phyloP scores from a whole-genome alignment of 2,888 invertebrate species.

The Ernsta delagoae region DNA sequence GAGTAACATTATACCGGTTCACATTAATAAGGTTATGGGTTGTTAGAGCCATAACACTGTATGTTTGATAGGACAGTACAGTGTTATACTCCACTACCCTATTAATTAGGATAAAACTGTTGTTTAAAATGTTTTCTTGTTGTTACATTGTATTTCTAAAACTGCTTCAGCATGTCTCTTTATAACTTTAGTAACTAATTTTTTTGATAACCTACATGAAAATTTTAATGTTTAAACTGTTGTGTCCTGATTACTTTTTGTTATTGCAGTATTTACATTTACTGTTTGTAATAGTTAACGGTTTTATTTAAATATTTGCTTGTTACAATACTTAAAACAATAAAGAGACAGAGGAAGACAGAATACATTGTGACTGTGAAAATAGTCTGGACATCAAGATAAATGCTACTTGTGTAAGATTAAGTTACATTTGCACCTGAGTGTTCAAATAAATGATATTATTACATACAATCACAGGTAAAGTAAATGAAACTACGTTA shows the following conservation, averaged over 20 bases:
- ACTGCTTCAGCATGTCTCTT: too few relatives aligned
- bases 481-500: background rate
- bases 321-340: too few relatives aligned
- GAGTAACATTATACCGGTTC: constrained; percentile 27
- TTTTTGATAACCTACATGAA: too few relatives aligned
- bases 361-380: too few relatives aligned
- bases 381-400: background rate
- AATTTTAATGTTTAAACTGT: too few relatives aligned
- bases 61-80: constrained; percentile 3
- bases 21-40: constrained; percentile 25
- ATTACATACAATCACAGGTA: background rate
- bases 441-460: background rate
- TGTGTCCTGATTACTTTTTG: too few relatives aligned
- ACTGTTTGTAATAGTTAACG: too few relatives aligned
- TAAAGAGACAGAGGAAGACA: background rate
- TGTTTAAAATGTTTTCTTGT: background rate
- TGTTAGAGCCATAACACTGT: constrained; percentile 1
- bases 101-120: background rate
- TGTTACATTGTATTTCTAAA: too few relatives aligned
- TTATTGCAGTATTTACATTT: too few relatives aligned
- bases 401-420: background rate
- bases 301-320: too few relatives aligned
- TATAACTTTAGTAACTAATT: too few relatives aligned
- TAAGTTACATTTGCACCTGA: background rate
- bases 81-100: background rate